Conservation (phyloP, 2,888 invertebrate species). For the Pardosa pseudoannulata region DNA sequence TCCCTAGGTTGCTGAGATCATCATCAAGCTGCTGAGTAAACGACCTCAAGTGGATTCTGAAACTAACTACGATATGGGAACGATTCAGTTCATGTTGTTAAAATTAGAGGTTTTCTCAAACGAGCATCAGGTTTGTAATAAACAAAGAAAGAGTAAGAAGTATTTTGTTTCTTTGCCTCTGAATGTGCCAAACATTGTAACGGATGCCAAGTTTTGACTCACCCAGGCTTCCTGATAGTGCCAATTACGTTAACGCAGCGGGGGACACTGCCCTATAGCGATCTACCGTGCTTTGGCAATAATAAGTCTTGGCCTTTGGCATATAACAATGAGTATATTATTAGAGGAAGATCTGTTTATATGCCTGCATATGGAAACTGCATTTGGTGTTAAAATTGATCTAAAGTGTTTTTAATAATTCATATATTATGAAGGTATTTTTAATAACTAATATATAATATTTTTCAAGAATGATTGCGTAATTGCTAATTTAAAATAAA, state of each 20-base stretch:
- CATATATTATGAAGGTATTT: too few relatives aligned
- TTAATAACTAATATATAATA: too few relatives aligned
- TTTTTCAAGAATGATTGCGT: too few relatives aligned
- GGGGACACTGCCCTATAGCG: neutral
- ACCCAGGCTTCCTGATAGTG: neutral
- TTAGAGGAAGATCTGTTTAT: too few relatives aligned
- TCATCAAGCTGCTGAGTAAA: neutral
- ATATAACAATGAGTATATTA: constrained; percentile 9
- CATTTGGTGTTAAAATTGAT: too few relatives aligned
- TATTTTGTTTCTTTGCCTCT: neutral
- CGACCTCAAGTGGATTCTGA: neutral
- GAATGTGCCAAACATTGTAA: constrained; percentile 39
- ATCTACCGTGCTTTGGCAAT: neutral
- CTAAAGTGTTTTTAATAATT: too few relatives aligned
- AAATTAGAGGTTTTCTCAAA: neutral
- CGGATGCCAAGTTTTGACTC: neutral
- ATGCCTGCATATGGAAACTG: too few relatives aligned
- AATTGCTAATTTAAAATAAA: too few relatives aligned
- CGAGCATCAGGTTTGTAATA: neutral
- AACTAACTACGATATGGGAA: neutral
- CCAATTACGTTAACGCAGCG: neutral
- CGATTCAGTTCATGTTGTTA: neutral
- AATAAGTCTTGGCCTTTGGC: neutral
- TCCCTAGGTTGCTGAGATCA: neutral
- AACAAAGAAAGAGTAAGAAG: neutral